These are phyloP conservation scores for Drosophila insularis DNA, from an alignment of 1,140 invertebrate species.

Conservation along the genomic window DNA sequence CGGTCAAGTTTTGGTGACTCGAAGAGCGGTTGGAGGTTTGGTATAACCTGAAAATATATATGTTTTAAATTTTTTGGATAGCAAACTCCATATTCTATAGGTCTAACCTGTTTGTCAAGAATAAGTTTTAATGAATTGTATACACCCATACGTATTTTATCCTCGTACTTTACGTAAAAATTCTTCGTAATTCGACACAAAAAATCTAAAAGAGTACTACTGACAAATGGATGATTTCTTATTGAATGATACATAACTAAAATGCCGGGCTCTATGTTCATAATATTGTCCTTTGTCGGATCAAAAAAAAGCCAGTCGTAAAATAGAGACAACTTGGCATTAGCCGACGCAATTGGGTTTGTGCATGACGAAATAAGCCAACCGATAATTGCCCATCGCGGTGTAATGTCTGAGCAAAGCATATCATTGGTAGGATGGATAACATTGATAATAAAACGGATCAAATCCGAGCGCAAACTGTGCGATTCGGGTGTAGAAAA, in stretches of 20 bases:
- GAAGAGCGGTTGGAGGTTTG: conserved; percentile 94
- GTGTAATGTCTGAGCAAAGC: conserved; percentile 98
- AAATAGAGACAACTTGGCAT: conserved; percentile 97
- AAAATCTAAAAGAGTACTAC: conserved; percentile 97
- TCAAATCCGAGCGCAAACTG: conserved; percentile 96
- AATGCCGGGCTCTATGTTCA: conserved; percentile 99
- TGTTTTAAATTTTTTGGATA: not conserved
- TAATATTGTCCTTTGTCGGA: conserved; percentile 97
- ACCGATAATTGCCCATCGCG: conserved; percentile 98
- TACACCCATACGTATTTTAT: conserved; percentile 94
- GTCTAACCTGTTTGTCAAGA: conserved; percentile 93
- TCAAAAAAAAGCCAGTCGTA: conserved; percentile 99
- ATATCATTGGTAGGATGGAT: conserved; percentile 99
- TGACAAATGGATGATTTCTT: conserved; percentile 96
- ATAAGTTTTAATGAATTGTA: conserved; percentile 96
- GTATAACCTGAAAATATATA: conserved; percentile 83
- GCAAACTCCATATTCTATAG: too few species aligned
- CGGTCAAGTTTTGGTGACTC: conserved; percentile 96
- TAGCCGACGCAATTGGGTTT: conserved; percentile 95
- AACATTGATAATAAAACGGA: conserved; percentile 98
- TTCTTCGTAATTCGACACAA: conserved; percentile 97
- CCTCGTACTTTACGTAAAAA: conserved; percentile 92
- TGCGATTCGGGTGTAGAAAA: conserved; percentile 98
- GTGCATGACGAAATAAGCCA: conserved; percentile 98
- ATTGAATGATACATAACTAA: conserved; percentile 99